phyloP scores from a whole-genome alignment of 35 echinoderm and acorn worm species.

The Antedon bifida region DNA sequence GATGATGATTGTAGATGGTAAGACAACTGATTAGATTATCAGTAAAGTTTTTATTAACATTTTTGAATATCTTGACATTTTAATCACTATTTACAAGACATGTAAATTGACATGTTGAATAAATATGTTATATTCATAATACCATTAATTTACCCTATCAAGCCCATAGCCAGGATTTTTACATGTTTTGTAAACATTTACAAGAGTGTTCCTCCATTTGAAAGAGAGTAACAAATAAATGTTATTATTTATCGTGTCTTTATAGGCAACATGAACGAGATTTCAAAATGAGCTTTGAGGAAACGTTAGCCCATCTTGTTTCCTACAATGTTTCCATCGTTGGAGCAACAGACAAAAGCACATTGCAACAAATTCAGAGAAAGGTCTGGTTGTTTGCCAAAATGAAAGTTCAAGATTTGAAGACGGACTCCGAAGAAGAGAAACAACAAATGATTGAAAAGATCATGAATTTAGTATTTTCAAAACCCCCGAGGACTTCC shows the following conservation, averaged over 20 bases:
- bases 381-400: not conserved
- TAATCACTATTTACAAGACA: too few relatives aligned
- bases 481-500: not conserved
- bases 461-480: not conserved
- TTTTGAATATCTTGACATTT: not conserved
- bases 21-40: not conserved
- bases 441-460: not conserved
- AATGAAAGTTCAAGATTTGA: constrained; percentile 1
- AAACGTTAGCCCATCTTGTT: constrained; percentile 46
- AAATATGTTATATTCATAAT: too few relatives aligned
- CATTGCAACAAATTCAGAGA: not conserved
- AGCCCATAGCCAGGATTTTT: too few relatives aligned
- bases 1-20: constrained; percentile 64
- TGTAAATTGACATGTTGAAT: too few relatives aligned
- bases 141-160: too few relatives aligned
- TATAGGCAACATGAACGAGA: constrained; percentile 71
- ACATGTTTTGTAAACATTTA: too few relatives aligned
- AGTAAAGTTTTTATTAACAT: not conserved
- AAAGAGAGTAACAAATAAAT: too few relatives aligned
- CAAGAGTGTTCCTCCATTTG: too few relatives aligned
- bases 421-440: not conserved
- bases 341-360: constrained; percentile 1
- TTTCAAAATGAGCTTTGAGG: constrained; percentile 30
- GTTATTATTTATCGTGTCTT: not conserved
- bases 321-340: constrained; percentile 30